Percentiles rank a stretch among this genome's conserved stretches.
Evolutionary conservation across 1,140 invertebrate genomes (phyloP).

Genomic region (Argopecten irradians): DNA sequence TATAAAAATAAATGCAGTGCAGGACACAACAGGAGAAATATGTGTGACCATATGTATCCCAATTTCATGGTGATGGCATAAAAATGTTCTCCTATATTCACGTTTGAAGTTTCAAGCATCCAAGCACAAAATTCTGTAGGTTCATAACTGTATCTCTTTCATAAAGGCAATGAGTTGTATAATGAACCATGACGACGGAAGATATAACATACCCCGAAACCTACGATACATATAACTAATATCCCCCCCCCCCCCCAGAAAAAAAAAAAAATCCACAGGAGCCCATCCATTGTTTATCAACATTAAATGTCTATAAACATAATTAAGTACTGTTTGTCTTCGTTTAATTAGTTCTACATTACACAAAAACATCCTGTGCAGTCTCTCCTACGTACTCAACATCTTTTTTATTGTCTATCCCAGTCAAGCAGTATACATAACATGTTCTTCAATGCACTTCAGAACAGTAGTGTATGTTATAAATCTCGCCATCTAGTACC

Average conservation of each 20-base stretch:
- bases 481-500: not conserved
- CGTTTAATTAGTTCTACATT: not conserved
- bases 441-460: not conserved
- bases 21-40: no score
- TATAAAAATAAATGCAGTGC: no score
- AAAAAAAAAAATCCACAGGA: not conserved
- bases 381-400: not conserved
- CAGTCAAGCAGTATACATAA: not conserved
- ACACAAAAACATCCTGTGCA: not conserved
- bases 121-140: no score
- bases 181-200: constrained; percentile 28
- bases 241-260: not conserved
- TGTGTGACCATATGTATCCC: no score
- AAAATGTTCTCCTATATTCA: no score
- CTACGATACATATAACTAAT: not conserved
- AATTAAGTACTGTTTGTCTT: not conserved
- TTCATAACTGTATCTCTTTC: no score
- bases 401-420: not conserved
- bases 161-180: no score
- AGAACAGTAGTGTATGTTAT: not conserved
- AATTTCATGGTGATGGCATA: no score
- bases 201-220: constrained; percentile 27
- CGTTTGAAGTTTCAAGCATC: no score
- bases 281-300: not conserved
- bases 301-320: not conserved